Conservation (phyloP, 1,140 invertebrate species). For the Aphaenogaster ashmeadi region DNA sequence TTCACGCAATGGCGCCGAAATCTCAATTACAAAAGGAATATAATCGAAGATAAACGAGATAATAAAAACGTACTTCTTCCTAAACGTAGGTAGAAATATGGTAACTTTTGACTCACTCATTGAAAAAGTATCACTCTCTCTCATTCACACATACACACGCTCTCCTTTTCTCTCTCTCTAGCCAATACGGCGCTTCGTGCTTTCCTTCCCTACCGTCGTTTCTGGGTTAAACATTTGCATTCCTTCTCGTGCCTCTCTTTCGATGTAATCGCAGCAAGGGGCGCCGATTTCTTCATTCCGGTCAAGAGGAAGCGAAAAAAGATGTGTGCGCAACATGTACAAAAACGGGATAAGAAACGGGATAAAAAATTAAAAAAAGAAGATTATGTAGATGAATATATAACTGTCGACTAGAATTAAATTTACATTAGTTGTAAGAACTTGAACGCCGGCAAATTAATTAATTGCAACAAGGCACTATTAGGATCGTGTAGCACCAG, state of each 20-base stretch:
- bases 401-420: background rate
- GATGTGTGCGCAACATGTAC: background rate
- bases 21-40: slow-evolving; percentile 87
- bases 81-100: slow-evolving; percentile 87
- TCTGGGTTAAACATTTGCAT: slow-evolving; percentile 84
- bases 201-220: slow-evolving; percentile 81
- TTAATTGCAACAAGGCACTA: slow-evolving; percentile 41
- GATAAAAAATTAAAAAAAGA: background rate
- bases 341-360: too few species aligned
- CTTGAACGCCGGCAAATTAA: background rate
- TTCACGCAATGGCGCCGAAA: slow-evolving; percentile 81
- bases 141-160: background rate
- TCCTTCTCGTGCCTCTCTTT: slow-evolving; percentile 61
- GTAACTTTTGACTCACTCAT: slow-evolving; percentile 87
- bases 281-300: slow-evolving; percentile 30
- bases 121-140: slow-evolving; percentile 82
- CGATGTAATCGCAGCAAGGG: slow-evolving; percentile 55
- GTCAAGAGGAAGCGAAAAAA: slow-evolving; percentile 52
- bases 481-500: slow-evolving; percentile 1
- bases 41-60: slow-evolving; percentile 85
- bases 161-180: slow-evolving; percentile 45
- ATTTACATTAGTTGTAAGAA: slow-evolving; percentile 4
- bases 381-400: background rate
- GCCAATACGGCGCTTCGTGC: slow-evolving; percentile 69
- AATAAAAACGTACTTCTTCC: slow-evolving; percentile 85